phyloP scores from a whole-genome alignment of 2,113 vertebrate species.

The Corvus moneduloides region DNA sequence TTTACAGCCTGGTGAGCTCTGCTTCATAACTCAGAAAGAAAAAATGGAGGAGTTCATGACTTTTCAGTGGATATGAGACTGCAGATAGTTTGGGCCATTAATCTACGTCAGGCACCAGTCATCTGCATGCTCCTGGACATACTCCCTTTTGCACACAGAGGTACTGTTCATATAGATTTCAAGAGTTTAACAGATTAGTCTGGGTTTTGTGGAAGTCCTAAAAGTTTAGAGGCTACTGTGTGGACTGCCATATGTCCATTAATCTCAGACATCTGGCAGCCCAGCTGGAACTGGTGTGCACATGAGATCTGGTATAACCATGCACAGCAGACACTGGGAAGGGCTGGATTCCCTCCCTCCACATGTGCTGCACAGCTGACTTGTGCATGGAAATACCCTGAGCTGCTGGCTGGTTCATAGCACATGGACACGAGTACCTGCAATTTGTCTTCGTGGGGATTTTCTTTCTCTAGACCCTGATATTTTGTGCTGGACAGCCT shows the following conservation, averaged over 20 bases:
- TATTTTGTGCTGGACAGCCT: background rate
- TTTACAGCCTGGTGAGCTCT: background rate
- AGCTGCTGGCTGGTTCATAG: background rate
- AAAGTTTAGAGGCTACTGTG: background rate
- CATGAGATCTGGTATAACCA: background rate
- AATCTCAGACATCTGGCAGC: constrained; percentile 41
- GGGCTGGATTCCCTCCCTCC: background rate
- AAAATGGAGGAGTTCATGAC: background rate
- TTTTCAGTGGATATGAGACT: background rate
- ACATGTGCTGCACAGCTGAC: background rate
- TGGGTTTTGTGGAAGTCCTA: background rate
- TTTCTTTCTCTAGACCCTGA: background rate
- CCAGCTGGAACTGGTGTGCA: constrained; percentile 43
- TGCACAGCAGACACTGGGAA: background rate
- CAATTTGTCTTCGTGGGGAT: background rate
- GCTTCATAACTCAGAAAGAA: background rate
- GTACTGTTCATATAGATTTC: background rate
- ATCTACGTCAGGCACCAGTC: background rate
- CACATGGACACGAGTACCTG: background rate
- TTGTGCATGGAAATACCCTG: background rate
- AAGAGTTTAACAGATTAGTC: constrained; percentile 18
- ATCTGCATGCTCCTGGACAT: background rate
- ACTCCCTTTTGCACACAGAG: background rate
- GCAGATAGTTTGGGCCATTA: background rate
- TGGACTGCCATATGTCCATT: constrained; percentile 25